Evolutionary conservation across 2,888 invertebrate genomes (phyloP).

Genomic region (Hypsopygia costalis): DNA sequence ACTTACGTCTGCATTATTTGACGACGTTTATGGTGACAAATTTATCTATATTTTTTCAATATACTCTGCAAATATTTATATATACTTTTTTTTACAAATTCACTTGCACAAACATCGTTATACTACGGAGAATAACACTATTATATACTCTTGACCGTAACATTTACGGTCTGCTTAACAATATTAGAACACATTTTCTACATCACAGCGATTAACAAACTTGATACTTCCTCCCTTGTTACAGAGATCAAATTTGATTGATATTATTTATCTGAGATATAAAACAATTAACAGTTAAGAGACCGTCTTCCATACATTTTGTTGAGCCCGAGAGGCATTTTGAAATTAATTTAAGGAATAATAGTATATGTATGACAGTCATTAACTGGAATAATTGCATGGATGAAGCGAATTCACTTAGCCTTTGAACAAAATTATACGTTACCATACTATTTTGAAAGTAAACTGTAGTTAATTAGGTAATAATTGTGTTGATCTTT

Average conservation of each 20-base stretch:
- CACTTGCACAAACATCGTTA: neutral
- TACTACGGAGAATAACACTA: neutral
- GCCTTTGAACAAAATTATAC: conserved; percentile 3
- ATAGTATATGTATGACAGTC: neutral
- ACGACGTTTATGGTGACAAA: too few species aligned
- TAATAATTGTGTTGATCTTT: neutral
- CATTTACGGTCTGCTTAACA: conserved; percentile 12
- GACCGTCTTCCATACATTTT: neutral
- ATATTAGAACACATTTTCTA: conserved; percentile 5
- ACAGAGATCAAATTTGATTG: conserved; percentile 2
- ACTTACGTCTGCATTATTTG: too few species aligned
- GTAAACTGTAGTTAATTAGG: neutral
- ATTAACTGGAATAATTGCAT: conserved; percentile 1
- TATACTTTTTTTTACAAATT: too few species aligned
- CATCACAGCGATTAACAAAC: neutral
- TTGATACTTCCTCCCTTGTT: neutral
- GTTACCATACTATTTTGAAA: conserved; percentile 1
- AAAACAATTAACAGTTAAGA: conserved; percentile 5
- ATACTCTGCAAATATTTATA: too few species aligned
- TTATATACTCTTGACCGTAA: conserved; percentile 3
- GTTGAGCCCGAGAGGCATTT: neutral
- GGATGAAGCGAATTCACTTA: conserved; percentile 5
- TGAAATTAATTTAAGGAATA: neutral
- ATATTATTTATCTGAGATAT: neutral
- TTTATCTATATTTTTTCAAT: too few species aligned